These are phyloP conservation scores for Mirza zaza DNA, from an alignment of 2,113 vertebrate species.

Conservation along the genomic window DNA sequence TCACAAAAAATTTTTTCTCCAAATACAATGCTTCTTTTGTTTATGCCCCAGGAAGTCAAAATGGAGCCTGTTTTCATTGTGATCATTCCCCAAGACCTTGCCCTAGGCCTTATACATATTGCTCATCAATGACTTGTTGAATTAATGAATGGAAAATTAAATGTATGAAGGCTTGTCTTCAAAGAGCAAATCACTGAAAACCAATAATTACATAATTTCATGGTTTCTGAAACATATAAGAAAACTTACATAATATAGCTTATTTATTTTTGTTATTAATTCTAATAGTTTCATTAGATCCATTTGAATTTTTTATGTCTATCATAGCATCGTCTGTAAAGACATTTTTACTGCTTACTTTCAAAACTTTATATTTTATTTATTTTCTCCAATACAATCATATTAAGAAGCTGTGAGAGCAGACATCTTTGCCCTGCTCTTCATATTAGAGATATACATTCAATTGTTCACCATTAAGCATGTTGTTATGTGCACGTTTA, in stretches of 20 bases:
- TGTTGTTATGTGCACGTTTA: not conserved
- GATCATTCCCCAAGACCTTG: not conserved
- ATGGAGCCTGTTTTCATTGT: not conserved
- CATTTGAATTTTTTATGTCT: not conserved
- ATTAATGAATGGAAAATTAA: not conserved
- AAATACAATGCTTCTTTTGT: not conserved
- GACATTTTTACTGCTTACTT: not conserved
- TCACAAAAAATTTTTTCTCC: not conserved
- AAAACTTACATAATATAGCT: not conserved
- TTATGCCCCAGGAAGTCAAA: not conserved
- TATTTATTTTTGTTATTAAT: not conserved
- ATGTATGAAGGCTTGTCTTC: not conserved
- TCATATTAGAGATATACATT: not conserved
- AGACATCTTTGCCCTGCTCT: not conserved
- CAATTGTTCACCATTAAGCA: not conserved
- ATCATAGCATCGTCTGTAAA: not conserved
- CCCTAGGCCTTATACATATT: not conserved
- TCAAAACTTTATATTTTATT: not conserved
- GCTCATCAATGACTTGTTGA: not conserved
- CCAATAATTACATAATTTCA: not conserved
- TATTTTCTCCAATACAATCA: not conserved
- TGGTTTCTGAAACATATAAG: not conserved
- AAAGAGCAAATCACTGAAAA: not conserved
- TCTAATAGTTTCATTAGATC: not conserved
- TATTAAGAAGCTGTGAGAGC: not conserved